Evolutionary conservation across 1,140 invertebrate species (phyloP), one percentile per base, ranked within the genome.

Genomic region (Eurosta solidaginis): DNA sequence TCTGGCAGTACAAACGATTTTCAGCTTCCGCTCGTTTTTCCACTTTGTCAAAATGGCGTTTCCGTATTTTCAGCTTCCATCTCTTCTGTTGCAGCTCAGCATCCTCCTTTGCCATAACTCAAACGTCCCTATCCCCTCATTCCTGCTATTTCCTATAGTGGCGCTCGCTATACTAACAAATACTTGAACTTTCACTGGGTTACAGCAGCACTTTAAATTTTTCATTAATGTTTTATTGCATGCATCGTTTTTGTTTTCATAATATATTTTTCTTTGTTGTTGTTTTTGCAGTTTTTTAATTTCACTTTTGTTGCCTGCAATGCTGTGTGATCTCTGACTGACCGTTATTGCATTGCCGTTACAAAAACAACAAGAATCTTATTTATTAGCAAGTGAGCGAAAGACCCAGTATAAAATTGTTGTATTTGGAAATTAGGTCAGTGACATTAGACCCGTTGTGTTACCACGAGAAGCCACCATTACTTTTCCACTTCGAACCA

Each of bases 171-270:
- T 14, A 3, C 52, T 68, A 33, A 22, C 59, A 42, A n/a, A n/a
- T n/a, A n/a, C 33, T 68, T 36, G 4, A 20, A 40, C 33, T 7
- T 68, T 33, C 33, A 22, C 59, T 40, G 36, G 20, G 5, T 68
- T n/a, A n/a, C 59, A 68, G n/a, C 33, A 33, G 20, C n/a, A 68
- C 40, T 68, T 68, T 12, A 20, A 40, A 42, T 68, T 40, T 68
- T 68, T 42, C 59, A 68, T 68, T 68, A 40, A 68, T 68, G n/a
- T n/a, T n/a, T n/a, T 68, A 36, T 68, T 68, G 59, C 59, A 68
- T 68, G n/a, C n/a, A n/a, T n/a, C n/a, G n/a, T n/a, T 68, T 68
- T 68, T 68, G 40, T 68, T n/a, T 20, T 68, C 20, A 22, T 40
- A 68, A 22, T 33, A 33, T 68, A 9, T 17, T 68, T 68, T 14